Conservation (phyloP, 2,113 vertebrate genomes). For the Menidia beryllina region DNA sequence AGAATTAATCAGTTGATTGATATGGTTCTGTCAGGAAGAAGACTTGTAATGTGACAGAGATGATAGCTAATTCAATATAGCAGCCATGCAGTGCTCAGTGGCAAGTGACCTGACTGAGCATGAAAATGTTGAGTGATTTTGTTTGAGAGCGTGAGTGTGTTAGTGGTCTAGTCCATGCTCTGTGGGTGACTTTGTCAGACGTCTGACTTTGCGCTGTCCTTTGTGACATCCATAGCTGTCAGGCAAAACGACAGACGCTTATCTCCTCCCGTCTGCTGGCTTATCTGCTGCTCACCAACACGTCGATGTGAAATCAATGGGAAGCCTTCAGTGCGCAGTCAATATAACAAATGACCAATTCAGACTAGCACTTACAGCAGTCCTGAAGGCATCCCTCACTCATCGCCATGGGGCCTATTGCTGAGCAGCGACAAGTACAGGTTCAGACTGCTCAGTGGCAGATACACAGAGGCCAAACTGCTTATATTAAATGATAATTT, state of each 20-base stretch:
- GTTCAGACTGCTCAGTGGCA: slow-evolving; percentile 7
- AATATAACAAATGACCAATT: slow-evolving; percentile 78
- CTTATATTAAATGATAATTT: neutral
- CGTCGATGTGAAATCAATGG: slow-evolving; percentile 78
- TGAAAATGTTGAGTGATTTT: slow-evolving; percentile 18
- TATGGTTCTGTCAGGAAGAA: slow-evolving; percentile 59
- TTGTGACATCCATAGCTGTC: slow-evolving; percentile 54
- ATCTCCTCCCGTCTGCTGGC: slow-evolving; percentile 70
- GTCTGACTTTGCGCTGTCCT: slow-evolving; percentile 76
- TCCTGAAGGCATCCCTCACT: slow-evolving; percentile 45
- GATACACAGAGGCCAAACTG: neutral
- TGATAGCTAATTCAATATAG: slow-evolving; percentile 65
- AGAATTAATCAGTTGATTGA: slow-evolving; percentile 74
- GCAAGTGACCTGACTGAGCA: slow-evolving; percentile 19
- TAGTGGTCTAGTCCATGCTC: neutral
- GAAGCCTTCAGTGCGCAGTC: slow-evolving; percentile 68
- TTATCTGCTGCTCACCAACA: slow-evolving; percentile 78
- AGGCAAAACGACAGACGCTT: slow-evolving; percentile 66
- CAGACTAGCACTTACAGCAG: slow-evolving; percentile 47
- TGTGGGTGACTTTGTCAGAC: slow-evolving; percentile 62
- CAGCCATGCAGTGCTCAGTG: slow-evolving; percentile 39
- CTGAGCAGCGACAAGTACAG: neutral
- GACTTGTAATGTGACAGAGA: slow-evolving; percentile 63
- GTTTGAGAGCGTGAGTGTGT: slow-evolving; percentile 23
- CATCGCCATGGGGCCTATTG: neutral